phyloP scores from a whole-genome alignment of 2,888 invertebrate genomes.

The Myathropa florea region DNA sequence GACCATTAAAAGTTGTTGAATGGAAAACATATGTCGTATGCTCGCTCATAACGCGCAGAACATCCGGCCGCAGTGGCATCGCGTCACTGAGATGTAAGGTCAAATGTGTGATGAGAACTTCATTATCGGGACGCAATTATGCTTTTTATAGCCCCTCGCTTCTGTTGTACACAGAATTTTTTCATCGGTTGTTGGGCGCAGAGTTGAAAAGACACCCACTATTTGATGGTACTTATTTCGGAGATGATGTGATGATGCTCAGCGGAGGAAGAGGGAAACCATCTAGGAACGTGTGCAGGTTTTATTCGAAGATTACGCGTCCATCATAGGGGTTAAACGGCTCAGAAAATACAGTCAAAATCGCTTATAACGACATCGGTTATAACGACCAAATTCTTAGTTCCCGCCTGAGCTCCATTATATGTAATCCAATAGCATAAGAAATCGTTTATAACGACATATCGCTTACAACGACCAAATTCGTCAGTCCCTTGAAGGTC shows the following conservation, averaged over 20 bases:
- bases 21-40: constrained; percentile 43
- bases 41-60: background rate
- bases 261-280: background rate
- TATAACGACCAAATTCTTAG: too few relatives aligned
- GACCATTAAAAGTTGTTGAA: constrained; percentile 46
- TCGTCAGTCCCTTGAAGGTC: too few relatives aligned
- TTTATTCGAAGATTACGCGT: too few relatives aligned
- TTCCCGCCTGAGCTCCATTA: too few relatives aligned
- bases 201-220: background rate
- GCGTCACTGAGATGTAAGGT: constrained; percentile 2
- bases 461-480: too few relatives aligned
- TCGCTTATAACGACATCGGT: too few relatives aligned
- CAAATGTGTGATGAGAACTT: constrained; percentile 15
- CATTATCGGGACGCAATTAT: constrained; percentile 28
- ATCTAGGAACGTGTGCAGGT: too few relatives aligned
- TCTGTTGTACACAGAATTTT: background rate
- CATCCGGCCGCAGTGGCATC: constrained; percentile 16
- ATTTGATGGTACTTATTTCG: background rate
- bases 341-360: too few relatives aligned
- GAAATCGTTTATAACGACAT: too few relatives aligned
- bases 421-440: too few relatives aligned
- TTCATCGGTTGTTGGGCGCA: background rate
- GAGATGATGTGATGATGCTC: background rate
- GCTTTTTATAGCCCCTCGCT: constrained; percentile 5
- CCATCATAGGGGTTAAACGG: too few relatives aligned